Evolutionary conservation across 2,113 vertebrate species (phyloP), one percentile per base, ranked within the genome.

Genomic region (Suricata suricatta): DNA sequence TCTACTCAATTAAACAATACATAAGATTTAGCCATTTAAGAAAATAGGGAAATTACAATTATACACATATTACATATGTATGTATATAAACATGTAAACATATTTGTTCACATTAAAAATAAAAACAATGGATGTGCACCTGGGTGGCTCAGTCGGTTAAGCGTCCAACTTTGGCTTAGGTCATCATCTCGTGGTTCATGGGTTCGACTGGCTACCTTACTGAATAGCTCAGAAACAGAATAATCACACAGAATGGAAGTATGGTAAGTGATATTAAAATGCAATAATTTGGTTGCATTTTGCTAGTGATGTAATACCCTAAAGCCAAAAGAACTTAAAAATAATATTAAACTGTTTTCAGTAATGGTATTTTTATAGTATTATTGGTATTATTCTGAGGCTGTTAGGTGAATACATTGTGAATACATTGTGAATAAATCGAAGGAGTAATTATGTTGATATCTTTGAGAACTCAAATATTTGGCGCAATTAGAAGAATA

Each of bases 371-470:
- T 74, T 66, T 85, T n/a, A 35, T 68, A 63, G 6, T 50, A 64
- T 54, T 71, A 81, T 60, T 90, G 23, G 4, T 68, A 4, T 64
- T 92, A 94, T 87, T 90, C 17, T 90, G n/a, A 68, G 19, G 54
- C n/a, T 82, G 0, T 74, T 84, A 29, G 7, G 54, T 54, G 15
- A 41, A 41, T 80, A 87, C 93, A 38, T n/a, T 27, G 4, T 92
- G 38, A 92, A 90, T 80, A 87, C 93, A 35, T n/a, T 27, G 4
- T 92, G 38, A 92, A 90, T 87, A 63, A 79, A 95, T 52, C 11
- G 35, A 96, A 80, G 69, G 27, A 97, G 1, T 95, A 93, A 90
- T 79, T 95, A 69, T 9, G 5, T 69, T 27, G 6, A 0, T 71
- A 2, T 85, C 44, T 71, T 81, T 84, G 29, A 88, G 23, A 90